Evolutionary conservation across 2,113 vertebrate genomes (phyloP).

Genomic region (Coreoperca whiteheadi): DNA sequence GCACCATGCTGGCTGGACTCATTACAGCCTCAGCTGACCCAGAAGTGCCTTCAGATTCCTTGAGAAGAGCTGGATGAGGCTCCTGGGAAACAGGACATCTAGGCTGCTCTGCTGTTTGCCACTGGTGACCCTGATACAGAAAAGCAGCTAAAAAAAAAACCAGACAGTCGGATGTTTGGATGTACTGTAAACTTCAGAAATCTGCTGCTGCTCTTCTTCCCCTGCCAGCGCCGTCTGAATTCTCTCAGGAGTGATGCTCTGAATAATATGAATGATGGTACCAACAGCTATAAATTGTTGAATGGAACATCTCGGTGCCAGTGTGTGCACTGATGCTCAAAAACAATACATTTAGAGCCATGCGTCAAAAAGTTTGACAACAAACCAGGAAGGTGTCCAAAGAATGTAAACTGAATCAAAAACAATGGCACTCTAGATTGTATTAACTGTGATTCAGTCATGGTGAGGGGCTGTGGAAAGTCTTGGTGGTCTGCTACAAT

Average conservation of each 20-base stretch:
- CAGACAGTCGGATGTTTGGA: slow-evolving; percentile 26
- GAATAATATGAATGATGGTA: slow-evolving; percentile 3
- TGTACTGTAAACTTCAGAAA: slow-evolving; percentile 17
- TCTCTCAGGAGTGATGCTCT: slow-evolving; percentile 29
- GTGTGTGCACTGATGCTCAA: background rate
- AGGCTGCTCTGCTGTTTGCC: slow-evolving; percentile 9
- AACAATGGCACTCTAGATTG: background rate
- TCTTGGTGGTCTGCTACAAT: slow-evolving; percentile 13
- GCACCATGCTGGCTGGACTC: background rate
- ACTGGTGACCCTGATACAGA: slow-evolving; percentile 48
- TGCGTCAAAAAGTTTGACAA: background rate
- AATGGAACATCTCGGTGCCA: background rate
- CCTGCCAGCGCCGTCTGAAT: slow-evolving; percentile 6
- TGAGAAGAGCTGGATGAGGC: slow-evolving; percentile 19
- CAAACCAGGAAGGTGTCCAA: background rate
- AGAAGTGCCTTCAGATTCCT: slow-evolving; percentile 25
- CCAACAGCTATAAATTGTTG: slow-evolving; percentile 8
- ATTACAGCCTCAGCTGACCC: slow-evolving; percentile 28
- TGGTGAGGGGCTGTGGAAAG: background rate
- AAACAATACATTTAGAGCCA: background rate
- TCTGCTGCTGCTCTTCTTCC: slow-evolving; percentile 6
- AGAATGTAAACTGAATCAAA: background rate
- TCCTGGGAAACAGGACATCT: slow-evolving; percentile 50
- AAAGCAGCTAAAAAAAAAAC: slow-evolving; percentile 43
- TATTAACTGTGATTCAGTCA: background rate